A percentile compares a stretch with the other conserved stretches of the same genome.
Conservation (phyloP, 2,113 vertebrate species). For the Hoplias malabaricus region DNA sequence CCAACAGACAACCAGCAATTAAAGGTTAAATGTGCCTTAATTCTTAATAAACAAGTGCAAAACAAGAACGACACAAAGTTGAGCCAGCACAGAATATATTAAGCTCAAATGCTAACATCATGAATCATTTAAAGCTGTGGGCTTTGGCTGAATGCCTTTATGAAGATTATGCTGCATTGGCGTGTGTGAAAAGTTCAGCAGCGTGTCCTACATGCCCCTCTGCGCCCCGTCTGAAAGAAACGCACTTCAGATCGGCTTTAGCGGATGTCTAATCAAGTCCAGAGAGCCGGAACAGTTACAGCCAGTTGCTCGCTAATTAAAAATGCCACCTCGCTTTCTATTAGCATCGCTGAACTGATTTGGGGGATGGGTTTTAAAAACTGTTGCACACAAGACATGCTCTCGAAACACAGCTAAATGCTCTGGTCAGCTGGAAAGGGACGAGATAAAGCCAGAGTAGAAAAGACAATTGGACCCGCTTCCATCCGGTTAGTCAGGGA, state of each 20-base stretch:
- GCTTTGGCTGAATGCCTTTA: not conserved
- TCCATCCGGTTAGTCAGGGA: conserved; percentile 11
- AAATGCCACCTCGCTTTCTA: not conserved
- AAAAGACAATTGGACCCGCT: conserved; percentile 17
- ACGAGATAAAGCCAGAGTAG: conserved; percentile 17
- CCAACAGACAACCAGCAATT: no score
- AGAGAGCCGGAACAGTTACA: not conserved
- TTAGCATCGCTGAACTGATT: conserved; percentile 33
- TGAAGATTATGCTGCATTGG: not conserved
- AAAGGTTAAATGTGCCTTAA: no score
- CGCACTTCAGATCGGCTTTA: not conserved
- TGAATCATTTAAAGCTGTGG: not conserved
- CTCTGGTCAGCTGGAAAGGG: conserved; percentile 4
- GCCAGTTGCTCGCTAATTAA: conserved; percentile 11
- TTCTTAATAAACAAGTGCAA: no score
- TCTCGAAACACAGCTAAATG: not conserved
- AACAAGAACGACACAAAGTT: not conserved
- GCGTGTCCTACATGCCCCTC: not conserved
- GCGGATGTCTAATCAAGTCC: not conserved
- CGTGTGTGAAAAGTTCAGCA: not conserved
- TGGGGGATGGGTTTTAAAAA: not conserved
- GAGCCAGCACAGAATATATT: not conserved
- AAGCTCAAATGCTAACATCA: not conserved
- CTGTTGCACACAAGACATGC: not conserved
- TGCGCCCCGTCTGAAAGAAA: not conserved